Conservation (phyloP, 1,140 invertebrate species). For the Cyrtorhinus lividipennis region DNA sequence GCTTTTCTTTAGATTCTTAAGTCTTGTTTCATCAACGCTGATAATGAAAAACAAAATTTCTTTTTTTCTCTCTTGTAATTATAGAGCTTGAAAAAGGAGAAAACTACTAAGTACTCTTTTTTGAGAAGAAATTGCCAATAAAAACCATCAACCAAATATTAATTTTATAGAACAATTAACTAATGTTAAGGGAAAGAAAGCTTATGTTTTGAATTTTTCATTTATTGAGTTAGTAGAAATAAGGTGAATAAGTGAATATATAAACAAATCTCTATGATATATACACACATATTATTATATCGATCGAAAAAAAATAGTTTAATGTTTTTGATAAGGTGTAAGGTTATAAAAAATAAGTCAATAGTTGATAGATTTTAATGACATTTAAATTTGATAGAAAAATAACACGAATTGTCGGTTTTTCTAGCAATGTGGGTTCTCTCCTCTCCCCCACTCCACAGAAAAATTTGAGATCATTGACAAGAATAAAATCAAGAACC, state of each 20-base stretch:
- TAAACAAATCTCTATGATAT: conserved; percentile 13
- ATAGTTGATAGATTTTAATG: conserved; percentile 17
- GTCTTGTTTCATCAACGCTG: no score
- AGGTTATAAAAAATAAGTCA: conserved; percentile 20
- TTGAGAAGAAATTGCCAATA: conserved; percentile 19
- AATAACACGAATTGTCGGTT: neutral
- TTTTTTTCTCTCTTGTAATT: neutral
- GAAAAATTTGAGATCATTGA: neutral
- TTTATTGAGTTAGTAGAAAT: no score
- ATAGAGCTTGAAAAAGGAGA: neutral
- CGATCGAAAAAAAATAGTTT: conserved; percentile 14
- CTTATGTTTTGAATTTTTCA: no score
- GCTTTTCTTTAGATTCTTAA: no score
- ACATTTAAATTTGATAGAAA: neutral
- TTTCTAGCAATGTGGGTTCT: neutral
- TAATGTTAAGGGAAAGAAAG: conserved; percentile 15
- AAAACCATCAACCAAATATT: conserved; percentile 24
- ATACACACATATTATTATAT: neutral
- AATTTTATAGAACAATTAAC: conserved; percentile 17
- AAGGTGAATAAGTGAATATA: no score
- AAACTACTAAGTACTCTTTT: neutral
- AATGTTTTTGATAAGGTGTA: conserved; percentile 17
- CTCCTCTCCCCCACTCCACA: no score
- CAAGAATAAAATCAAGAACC: neutral
- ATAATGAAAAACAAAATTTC: conserved; percentile 1